These are phyloP conservation scores for Laticauda colubrina DNA, from an alignment of 2,113 vertebrate species.

Conservation along the genomic window DNA sequence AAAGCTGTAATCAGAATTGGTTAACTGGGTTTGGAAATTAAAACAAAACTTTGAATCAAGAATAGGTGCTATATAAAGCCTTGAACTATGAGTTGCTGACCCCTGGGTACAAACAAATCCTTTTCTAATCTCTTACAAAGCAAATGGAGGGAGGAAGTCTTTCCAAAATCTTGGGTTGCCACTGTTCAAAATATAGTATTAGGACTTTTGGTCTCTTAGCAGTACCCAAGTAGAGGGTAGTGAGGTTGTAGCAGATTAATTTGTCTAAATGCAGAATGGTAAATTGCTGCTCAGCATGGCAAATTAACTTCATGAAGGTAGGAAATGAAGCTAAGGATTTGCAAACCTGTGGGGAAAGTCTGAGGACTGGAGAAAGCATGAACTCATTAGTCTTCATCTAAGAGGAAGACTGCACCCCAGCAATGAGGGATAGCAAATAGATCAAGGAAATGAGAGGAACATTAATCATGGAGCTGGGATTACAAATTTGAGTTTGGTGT, in stretches of 20 bases:
- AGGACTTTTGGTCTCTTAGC: not conserved
- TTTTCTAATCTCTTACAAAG: not conserved
- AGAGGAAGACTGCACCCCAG: not conserved
- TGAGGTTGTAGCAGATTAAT: not conserved
- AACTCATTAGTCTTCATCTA: not conserved
- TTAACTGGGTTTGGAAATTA: not conserved
- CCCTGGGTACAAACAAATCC: not conserved
- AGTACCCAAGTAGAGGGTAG: not conserved
- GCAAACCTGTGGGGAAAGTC: not conserved
- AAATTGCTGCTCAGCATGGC: not conserved
- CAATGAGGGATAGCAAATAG: not conserved
- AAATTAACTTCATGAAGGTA: not conserved
- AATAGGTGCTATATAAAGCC: not conserved
- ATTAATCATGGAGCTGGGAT: not conserved
- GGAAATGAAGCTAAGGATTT: not conserved
- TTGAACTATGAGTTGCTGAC: not conserved
- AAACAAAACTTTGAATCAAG: not conserved
- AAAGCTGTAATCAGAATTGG: not conserved
- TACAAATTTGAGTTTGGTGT: not conserved
- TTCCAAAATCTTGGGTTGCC: not conserved
- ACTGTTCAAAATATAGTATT: not conserved
- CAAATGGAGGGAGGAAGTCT: not conserved
- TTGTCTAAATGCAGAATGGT: not conserved
- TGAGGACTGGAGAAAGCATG: not conserved
- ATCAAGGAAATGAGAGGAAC: not conserved